Conservation (phyloP, 1,140 invertebrate species). For the Orussus abietinus region DNA sequence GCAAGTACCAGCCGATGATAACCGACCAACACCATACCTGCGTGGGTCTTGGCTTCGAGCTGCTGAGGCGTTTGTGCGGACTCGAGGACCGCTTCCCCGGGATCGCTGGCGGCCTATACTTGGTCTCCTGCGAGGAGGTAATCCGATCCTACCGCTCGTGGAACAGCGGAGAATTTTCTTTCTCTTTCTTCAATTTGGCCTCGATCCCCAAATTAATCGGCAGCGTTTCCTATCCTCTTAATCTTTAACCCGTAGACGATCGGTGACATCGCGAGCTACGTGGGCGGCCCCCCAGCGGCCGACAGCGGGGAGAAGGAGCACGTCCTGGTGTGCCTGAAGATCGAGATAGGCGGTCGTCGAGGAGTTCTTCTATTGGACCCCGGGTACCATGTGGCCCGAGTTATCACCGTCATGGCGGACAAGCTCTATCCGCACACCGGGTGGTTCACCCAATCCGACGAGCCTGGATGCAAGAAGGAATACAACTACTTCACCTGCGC, state of each 20-base stretch:
- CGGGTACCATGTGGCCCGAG: conserved; percentile 83
- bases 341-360: conserved; percentile 66
- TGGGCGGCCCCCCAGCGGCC: conserved; percentile 57
- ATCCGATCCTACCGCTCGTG: too few species aligned
- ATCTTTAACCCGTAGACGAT: conserved; percentile 51
- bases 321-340: conserved; percentile 74
- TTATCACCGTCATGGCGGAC: conserved; percentile 84
- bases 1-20: conserved; percentile 74
- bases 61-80: conserved; percentile 60
- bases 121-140: conserved; percentile 85
- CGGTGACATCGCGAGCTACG: conserved; percentile 63
- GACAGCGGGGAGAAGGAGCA: conserved; percentile 83
- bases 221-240: too few species aligned
- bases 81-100: conserved; percentile 62
- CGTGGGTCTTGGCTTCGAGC: conserved; percentile 78
- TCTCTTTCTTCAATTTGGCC: too few species aligned
- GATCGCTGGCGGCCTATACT: conserved; percentile 62
- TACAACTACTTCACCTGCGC: conserved; percentile 72
- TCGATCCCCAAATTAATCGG: too few species aligned
- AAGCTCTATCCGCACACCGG: conserved; percentile 80
- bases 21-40: conserved; percentile 77
- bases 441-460: conserved; percentile 79
- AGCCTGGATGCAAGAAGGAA: conserved; percentile 69
- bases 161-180: too few species aligned
- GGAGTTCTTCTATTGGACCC: conserved; percentile 82